Evolutionary conservation across 2,888 invertebrate species (phyloP), one percentile per base, ranked within the genome.

Genomic region (Pteria penguin): DNA sequence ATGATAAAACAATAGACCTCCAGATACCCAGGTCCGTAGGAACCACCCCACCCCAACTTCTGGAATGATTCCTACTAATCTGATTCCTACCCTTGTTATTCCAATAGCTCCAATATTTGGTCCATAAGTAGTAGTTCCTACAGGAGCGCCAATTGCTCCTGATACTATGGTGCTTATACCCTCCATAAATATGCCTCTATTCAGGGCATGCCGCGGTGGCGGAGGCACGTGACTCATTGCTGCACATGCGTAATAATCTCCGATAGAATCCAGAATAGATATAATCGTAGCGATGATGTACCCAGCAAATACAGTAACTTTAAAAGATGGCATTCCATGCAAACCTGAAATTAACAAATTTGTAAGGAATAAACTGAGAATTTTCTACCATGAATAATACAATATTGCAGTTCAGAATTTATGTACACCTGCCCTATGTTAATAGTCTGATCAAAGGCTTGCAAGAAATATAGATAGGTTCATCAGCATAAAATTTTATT

Each of bases 91-190:
- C 93, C 95, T 95, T 2, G 96, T 96, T 2, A 96, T 95, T 58
- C 96, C 97, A 82, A 97, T 96, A 0, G 96, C 96, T 0, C 97
- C 97, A 54, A 97, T 97, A 91, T 97, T 97, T 90, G 96, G 96
- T 26, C 96, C 96, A 87, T 97, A 97, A 1, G 96, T 96, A 86
- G 96, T 97, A 67, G 96, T 96, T 0, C 96, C 96, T 88, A 96
- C 96, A 0, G 96, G 96, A 52, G 95, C 94, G 18, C 97, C 97
- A 94, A 96, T 95, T 4, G 96, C 93, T 0, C 96, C 97, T 0
- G 96, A 96, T 55, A 97, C 92, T 73, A 96, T 93, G 0, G 96
- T 96, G 54, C 96, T 96, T 0, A 96, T 91, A 0, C 96, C 97
- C 91, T 97, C 97, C 0, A 96, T 95, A 58, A 95, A 84, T 27